Conservation (phyloP, 2,113 vertebrate genomes). For the Myiopsitta monachus region DNA sequence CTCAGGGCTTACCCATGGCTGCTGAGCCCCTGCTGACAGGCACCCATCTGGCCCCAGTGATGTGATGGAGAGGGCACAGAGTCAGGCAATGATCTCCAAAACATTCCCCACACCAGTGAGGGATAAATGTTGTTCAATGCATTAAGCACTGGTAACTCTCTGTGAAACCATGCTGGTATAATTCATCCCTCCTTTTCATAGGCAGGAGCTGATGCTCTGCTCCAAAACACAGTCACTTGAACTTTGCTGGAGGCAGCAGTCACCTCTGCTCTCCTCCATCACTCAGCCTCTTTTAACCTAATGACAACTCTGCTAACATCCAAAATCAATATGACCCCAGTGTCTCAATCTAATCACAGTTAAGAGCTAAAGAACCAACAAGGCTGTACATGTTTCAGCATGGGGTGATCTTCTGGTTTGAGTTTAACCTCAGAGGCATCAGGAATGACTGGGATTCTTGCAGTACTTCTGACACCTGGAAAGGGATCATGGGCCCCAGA, state of each 20-base stretch:
- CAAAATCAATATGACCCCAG: constrained; percentile 32
- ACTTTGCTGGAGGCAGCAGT: not conserved
- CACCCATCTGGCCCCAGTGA: not conserved
- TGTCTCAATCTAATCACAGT: constrained; percentile 21
- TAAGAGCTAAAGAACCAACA: not conserved
- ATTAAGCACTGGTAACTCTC: not conserved
- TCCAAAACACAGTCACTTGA: constrained; percentile 14
- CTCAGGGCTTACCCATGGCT: not conserved
- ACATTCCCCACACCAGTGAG: not conserved
- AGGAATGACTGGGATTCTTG: not conserved
- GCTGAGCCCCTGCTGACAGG: not conserved
- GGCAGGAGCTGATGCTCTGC: not conserved
- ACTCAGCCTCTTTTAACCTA: constrained; percentile 31
- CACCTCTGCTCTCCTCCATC: constrained; percentile 5
- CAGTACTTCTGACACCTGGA: not conserved
- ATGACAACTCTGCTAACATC: constrained; percentile 34
- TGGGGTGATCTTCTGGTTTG: not conserved
- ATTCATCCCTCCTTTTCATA: not conserved
- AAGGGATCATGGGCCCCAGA: not conserved
- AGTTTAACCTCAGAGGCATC: not conserved
- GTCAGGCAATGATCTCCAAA: not conserved
- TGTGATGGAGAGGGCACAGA: no score
- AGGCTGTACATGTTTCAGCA: not conserved
- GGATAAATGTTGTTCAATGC: not conserved
- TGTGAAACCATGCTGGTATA: not conserved